Evolutionary conservation across 2,888 invertebrate species (phyloP), one percentile per base, ranked within the genome.

Genomic region (Drosophila greeni): DNA sequence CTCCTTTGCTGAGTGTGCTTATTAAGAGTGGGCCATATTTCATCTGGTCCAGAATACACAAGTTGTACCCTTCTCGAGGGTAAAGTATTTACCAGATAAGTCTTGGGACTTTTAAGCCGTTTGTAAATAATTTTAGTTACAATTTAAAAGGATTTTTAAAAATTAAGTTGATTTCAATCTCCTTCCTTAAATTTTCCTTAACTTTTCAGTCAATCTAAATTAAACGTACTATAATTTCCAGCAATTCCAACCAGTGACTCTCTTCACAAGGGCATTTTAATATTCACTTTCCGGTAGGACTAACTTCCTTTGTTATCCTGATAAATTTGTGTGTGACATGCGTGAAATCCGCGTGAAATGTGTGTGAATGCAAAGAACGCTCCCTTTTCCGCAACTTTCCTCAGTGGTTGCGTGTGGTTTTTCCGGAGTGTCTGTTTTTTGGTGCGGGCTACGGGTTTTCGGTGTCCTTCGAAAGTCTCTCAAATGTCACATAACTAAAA

Each of bases 11-110:
- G 43, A 71, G 72, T 80, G 75, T 74, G 51, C 77, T 82, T 78
- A 82, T 80, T 80, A 81, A 80, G 70, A 70, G 73, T 34, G 53
- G 43, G 39, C 72, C 71, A 82, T 82, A 80, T 69, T 78, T 81
- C 74, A 82, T 80, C 57, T 74, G 42, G 53, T 56, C 49, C 70
- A 33, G 47, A 69, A 31, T 47, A 66, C 36, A 57, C 58, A 62
- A 64, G 56, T 53, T 64, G 4, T 29, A 42, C n/a, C 11, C 16
- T 20, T 5, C 4, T 7, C 0, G 12, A 37, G 37, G 47, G 39
- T n/a, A 24, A 39, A 14, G 14, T 7, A 8, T 14, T 26, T 33
- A 23, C 11, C 7, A 11, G 1, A 8, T 7, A 24, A 8, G 0
- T 4, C 29, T 24, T 14, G 37, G 4, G 36, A 14, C 12, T 26